phyloP scores from a whole-genome alignment of 2,797 vertebrate genomes.

The Oreochromis mossambicus region DNA sequence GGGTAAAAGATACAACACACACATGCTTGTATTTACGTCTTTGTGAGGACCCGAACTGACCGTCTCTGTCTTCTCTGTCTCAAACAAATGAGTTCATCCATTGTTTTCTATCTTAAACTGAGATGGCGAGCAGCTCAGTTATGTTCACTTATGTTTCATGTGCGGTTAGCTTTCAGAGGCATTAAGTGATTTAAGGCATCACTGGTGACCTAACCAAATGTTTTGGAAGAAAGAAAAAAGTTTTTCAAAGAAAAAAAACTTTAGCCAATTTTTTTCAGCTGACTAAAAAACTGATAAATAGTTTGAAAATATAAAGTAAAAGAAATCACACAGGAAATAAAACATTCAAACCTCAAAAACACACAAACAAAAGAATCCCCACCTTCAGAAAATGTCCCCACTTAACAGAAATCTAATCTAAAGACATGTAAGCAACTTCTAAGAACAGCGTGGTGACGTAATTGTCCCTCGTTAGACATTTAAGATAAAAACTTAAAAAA shows the following conservation, averaged over 20 bases:
- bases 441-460: not conserved
- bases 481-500: not conserved
- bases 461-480: not conserved
- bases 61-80: not conserved
- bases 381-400: not conserved
- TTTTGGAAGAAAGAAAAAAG: rapidly evolving
- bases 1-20: conserved; percentile 14
- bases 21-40: not conserved
- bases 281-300: no score
- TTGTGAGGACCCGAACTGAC: not conserved
- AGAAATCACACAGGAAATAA: not conserved
- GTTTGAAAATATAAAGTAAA: not conserved
- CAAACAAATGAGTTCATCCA: not conserved
- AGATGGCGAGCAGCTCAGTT: not conserved
- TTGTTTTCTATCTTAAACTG: not conserved
- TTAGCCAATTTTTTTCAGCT: rapidly evolving
- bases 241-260: not conserved
- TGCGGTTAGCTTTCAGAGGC: not conserved
- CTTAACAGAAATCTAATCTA: not conserved
- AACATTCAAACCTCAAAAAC: not conserved
- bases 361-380: not conserved
- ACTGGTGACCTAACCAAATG: not conserved
- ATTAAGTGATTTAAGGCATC: not conserved
- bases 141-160: not conserved
- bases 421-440: not conserved